Conservation (phyloP, 2,113 vertebrate genomes). For the Misgurnus mizolepis region DNA sequence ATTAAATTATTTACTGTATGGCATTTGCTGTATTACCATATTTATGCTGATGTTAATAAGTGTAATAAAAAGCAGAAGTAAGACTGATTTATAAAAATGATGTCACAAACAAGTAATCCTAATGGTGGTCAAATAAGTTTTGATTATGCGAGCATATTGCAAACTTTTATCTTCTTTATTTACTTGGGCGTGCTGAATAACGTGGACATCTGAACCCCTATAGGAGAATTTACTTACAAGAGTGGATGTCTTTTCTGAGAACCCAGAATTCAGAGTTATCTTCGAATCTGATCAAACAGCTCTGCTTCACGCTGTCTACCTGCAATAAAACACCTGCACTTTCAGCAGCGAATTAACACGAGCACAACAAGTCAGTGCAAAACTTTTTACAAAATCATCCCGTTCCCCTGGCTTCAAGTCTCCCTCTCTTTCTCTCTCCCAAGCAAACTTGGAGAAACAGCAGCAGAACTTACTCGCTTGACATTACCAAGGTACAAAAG, state of each 20-base stretch:
- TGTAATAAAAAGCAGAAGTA: too few species aligned
- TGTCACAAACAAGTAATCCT: too few species aligned
- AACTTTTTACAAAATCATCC: background rate
- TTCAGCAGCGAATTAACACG: background rate
- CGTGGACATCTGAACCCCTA: too few species aligned
- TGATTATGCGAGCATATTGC: too few species aligned
- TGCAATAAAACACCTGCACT: constrained; percentile 59
- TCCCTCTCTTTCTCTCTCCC: constrained; percentile 20
- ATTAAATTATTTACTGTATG: too few species aligned
- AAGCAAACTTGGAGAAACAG: constrained; percentile 19
- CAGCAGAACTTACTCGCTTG: constrained; percentile 81
- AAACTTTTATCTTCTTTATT: too few species aligned
- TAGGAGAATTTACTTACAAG: constrained; percentile 73
- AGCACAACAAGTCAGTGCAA: background rate
- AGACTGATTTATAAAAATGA: too few species aligned
- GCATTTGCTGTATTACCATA: too few species aligned
- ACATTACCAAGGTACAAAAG: constrained; percentile 90
- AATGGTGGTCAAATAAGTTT: too few species aligned
- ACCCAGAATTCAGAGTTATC: constrained; percentile 94
- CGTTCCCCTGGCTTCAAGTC: background rate
- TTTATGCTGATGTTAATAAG: too few species aligned
- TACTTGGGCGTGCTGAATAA: background rate
- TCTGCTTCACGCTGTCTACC: constrained; percentile 88
- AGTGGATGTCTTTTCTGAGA: constrained; percentile 92
- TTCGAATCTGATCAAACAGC: constrained; percentile 89